Percentiles rank a stretch among this genome's conserved stretches.
These are phyloP conservation scores for Spodoptera frugiperda DNA, from an alignment of 1,140 invertebrate genomes.

Conservation along the genomic window DNA sequence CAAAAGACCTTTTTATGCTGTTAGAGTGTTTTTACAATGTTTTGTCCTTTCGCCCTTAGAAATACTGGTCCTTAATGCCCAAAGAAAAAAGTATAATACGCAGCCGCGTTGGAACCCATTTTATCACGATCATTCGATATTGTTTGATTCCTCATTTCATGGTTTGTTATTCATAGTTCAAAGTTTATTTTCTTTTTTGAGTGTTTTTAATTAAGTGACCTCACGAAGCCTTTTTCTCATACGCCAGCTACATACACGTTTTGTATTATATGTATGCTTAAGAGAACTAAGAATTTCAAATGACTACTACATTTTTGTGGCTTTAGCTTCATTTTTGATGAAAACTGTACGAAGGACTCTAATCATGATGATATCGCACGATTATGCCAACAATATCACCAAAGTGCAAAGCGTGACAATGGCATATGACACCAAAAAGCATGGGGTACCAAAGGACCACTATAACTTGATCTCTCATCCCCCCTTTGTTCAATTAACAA, in stretches of 20 bases:
- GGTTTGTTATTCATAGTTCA: slow-evolving; percentile 8
- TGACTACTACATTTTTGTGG: too few species aligned
- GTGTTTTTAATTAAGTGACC: neutral
- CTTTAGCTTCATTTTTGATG: neutral
- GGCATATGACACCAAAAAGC: slow-evolving; percentile 33
- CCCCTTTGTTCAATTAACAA: slow-evolving; percentile 27
- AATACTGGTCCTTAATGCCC: slow-evolving; percentile 11
- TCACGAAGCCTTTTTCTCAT: too few species aligned
- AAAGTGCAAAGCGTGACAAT: neutral
- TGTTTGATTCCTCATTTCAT: slow-evolving; percentile 35
- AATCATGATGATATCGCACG: slow-evolving; percentile 29
- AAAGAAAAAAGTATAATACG: slow-evolving; percentile 14
- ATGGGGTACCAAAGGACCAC: slow-evolving; percentile 18
- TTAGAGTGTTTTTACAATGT: slow-evolving; percentile 19
- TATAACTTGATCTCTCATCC: neutral
- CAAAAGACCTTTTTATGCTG: slow-evolving; percentile 22
- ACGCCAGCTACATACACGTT: too few species aligned
- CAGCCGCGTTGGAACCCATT: slow-evolving; percentile 13
- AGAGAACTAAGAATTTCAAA: too few species aligned
- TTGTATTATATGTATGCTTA: too few species aligned
- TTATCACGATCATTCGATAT: slow-evolving; percentile 16
- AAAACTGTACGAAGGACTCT: neutral
- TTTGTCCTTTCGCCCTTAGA: slow-evolving; percentile 13
- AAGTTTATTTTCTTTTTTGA: neutral
- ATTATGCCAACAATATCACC: slow-evolving; percentile 22